These are phyloP conservation scores for Sitta carolinensis DNA, from an alignment of 2,797 vertebrate genomes.

Conservation along the genomic window DNA sequence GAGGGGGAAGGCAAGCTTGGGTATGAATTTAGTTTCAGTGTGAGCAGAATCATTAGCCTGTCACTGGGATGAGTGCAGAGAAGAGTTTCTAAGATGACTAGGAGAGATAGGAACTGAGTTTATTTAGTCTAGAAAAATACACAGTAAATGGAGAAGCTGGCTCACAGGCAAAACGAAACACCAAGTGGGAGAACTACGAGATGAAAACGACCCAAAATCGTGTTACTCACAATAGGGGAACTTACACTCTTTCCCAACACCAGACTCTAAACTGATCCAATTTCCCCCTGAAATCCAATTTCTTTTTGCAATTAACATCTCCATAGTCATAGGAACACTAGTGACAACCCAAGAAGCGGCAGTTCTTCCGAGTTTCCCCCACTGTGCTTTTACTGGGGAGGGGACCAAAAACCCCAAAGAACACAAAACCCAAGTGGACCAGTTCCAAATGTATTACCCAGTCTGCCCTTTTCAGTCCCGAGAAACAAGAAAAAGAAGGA, in stretches of 20 bases:
- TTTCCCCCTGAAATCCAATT: neutral
- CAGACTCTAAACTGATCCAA: neutral
- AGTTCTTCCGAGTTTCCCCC: neutral
- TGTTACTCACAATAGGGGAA: neutral
- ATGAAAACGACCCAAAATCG: neutral
- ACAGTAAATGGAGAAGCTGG: neutral
- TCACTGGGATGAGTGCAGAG: neutral
- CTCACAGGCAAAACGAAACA: neutral
- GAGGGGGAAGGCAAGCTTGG: neutral
- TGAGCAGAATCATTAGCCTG: neutral
- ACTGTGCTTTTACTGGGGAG: neutral
- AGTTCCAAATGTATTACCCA: neutral
- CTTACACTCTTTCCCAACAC: neutral
- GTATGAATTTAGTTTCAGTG: neutral
- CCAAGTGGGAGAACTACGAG: neutral
- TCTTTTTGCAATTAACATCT: neutral
- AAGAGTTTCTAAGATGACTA: neutral
- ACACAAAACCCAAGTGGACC: neutral
- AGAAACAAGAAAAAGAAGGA: constrained; percentile 24
- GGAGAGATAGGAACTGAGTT: neutral
- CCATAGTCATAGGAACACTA: neutral
- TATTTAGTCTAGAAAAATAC: neutral
- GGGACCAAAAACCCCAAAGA: neutral
- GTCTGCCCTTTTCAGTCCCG: neutral
- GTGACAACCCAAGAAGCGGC: neutral